Percentiles rank a stretch among this genome's conserved stretches.
Evolutionary conservation across 2,888 invertebrate species (phyloP).

Genomic region (Amblyjoppa proteus): DNA sequence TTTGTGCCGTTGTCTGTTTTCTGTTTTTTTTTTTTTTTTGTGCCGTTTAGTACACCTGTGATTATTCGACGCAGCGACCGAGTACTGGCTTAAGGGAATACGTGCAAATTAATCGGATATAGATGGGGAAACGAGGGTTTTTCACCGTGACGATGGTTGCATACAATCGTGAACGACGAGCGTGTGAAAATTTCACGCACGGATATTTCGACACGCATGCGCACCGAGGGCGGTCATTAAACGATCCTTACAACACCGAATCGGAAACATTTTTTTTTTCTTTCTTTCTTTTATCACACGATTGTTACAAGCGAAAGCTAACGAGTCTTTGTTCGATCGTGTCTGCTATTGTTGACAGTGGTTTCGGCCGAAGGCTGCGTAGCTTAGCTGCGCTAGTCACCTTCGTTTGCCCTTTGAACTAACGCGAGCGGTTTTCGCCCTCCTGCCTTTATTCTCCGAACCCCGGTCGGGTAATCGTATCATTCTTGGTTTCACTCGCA

Average conservation of each 20-base stretch:
- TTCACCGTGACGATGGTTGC: not conserved
- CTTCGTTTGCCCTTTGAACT: not conserved
- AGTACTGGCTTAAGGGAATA: not conserved
- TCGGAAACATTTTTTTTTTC: not conserved
- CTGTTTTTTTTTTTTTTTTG: too few relatives aligned
- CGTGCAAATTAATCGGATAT: not conserved
- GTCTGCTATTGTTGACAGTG: not conserved
- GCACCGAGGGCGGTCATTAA: not conserved
- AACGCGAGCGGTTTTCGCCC: not conserved
- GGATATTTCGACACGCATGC: not conserved
- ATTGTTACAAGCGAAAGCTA: not conserved
- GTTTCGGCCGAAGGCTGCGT: not conserved
- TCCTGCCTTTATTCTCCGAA: not conserved
- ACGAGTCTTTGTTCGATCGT: not conserved
- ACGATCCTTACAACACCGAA: not conserved
- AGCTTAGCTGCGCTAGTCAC: not conserved
- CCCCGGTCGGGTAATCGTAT: not conserved
- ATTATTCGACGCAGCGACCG: not conserved
- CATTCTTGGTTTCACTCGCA: not conserved
- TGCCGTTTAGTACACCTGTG: not conserved
- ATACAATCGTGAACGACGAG: not conserved
- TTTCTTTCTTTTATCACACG: not conserved
- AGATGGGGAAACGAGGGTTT: not conserved
- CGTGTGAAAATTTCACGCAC: constrained; percentile 17
- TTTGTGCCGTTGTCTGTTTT: not conserved